These are phyloP conservation scores for Clostera curtula DNA, from an alignment of 2,888 invertebrate genomes.

Conservation along the genomic window DNA sequence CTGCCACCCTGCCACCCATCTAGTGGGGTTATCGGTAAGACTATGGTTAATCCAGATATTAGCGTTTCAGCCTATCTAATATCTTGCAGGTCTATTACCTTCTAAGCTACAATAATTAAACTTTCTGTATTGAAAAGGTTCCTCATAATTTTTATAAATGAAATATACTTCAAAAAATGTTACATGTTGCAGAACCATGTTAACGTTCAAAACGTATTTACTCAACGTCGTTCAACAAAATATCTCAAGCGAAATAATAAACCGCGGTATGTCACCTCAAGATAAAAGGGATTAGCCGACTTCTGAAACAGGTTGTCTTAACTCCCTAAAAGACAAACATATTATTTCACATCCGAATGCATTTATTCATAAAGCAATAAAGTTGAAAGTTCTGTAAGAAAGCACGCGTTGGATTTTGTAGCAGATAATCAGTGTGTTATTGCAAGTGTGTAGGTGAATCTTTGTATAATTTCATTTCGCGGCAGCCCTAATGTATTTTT, in stretches of 20 bases:
- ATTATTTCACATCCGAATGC: slow-evolving; percentile 3
- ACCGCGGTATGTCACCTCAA: slow-evolving; percentile 63
- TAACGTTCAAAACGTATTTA: slow-evolving; percentile 18
- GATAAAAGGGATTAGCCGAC: slow-evolving; percentile 65
- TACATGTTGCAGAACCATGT: slow-evolving; percentile 18
- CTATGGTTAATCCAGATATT: too few species aligned
- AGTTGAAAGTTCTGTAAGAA: slow-evolving; percentile 13
- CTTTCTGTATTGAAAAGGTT: too few species aligned
- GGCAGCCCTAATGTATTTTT: slow-evolving; percentile 52
- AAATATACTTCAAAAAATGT: too few species aligned
- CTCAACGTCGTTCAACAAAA: slow-evolving; percentile 32
- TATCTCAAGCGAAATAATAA: slow-evolving; percentile 64
- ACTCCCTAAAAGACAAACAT: slow-evolving; percentile 17
- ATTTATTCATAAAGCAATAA: slow-evolving; percentile 13
- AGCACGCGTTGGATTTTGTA: slow-evolving; percentile 20
- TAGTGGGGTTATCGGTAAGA: too few species aligned
- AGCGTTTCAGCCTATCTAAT: too few species aligned
- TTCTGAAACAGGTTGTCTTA: slow-evolving; percentile 59
- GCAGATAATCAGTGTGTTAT: slow-evolving; percentile 61
- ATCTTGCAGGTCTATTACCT: too few species aligned
- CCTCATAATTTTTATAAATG: too few species aligned
- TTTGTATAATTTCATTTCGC: slow-evolving; percentile 66
- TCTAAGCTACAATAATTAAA: too few species aligned
- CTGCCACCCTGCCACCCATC: too few species aligned
- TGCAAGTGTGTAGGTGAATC: slow-evolving; percentile 59